Evolutionary conservation across 2,797 vertebrate species (phyloP).

Genomic region (Myioborus melanocephalus): DNA sequence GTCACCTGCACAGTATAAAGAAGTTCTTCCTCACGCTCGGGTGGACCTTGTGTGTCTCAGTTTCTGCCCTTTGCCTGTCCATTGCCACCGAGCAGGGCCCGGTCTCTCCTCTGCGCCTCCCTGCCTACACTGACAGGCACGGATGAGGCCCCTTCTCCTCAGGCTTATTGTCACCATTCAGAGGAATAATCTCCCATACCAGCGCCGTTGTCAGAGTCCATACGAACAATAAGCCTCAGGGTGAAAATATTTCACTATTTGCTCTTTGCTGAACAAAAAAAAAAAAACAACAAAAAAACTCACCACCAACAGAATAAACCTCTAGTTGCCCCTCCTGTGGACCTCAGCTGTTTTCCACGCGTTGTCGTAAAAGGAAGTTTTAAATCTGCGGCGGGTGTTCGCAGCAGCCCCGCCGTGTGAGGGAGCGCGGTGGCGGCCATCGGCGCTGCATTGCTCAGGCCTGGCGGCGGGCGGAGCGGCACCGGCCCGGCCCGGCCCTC

Average conservation of each 20-base stretch:
- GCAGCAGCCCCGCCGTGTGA: accelerated
- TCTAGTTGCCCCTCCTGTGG: no score
- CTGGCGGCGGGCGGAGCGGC: not conserved
- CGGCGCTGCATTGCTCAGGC: not conserved
- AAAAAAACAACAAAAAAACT: not conserved
- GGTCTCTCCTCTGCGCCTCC: not conserved
- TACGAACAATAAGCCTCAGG: not conserved
- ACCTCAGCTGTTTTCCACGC: not conserved
- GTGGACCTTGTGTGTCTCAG: not conserved
- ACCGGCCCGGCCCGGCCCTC: not conserved
- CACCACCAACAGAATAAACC: not conserved
- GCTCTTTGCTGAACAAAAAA: not conserved
- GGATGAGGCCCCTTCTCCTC: no score
- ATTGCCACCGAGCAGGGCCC: not conserved
- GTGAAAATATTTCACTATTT: not conserved
- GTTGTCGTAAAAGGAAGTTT: not conserved
- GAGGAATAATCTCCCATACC: not conserved
- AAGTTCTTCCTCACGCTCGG: accelerated
- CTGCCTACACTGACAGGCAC: not conserved
- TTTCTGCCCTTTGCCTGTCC: not conserved
- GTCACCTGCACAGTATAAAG: not conserved
- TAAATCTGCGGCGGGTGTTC: accelerated
- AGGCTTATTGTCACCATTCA: no score
- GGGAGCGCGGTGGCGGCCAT: not conserved
- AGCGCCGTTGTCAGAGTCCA: not conserved